Evolutionary conservation across 2,888 invertebrate species (phyloP).

Genomic region (Diaprepes abbreviatus): DNA sequence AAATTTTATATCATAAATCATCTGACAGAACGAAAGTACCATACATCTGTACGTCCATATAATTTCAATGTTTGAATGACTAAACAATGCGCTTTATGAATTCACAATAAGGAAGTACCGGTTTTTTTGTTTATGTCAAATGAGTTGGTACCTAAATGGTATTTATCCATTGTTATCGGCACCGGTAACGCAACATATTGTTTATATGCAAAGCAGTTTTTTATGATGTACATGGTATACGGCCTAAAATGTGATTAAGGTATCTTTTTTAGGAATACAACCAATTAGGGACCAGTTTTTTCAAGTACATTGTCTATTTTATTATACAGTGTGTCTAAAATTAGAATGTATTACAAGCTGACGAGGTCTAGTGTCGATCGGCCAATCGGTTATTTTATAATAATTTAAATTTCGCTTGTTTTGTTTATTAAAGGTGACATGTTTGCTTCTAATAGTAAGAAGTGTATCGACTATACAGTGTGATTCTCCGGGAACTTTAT

Average conservation of each 20-base stretch:
- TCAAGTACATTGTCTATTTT: too few species aligned
- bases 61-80: constrained; percentile 14
- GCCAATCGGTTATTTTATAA: too few species aligned
- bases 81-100: constrained; percentile 12
- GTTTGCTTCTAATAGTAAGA: too few species aligned
- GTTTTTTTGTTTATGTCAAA: constrained; percentile 17
- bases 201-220: constrained; percentile 13
- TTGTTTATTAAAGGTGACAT: too few species aligned
- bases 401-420: too few species aligned
- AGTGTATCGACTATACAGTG: too few species aligned
- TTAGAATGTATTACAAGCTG: too few species aligned
- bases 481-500: too few species aligned
- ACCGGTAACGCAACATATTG: neutral
- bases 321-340: too few species aligned
- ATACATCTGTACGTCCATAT: neutral
- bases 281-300: too few species aligned
- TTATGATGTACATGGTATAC: neutral
- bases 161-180: constrained; percentile 13
- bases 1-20: constrained; percentile 1
- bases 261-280: neutral
- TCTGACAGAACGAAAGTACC: constrained; percentile 10
- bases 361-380: too few species aligned
- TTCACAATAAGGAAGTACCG: constrained; percentile 17
- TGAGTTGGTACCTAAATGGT: constrained; percentile 2
- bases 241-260: neutral